phyloP scores from a whole-genome alignment of 2,113 vertebrate genomes.

The Crotalus helleri region DNA sequence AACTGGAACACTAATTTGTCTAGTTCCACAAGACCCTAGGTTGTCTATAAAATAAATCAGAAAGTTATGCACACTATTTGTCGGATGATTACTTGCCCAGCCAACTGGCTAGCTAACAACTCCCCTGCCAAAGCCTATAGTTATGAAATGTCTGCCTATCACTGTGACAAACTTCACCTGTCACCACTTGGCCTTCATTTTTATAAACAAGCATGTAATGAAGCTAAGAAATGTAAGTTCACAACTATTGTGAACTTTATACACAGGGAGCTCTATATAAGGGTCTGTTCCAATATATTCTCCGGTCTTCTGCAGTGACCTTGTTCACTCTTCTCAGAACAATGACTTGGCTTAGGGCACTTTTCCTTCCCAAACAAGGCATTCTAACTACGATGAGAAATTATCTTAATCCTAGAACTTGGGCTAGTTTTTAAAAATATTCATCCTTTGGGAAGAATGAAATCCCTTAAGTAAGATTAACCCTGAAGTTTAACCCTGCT shows the following conservation, averaged over 20 bases:
- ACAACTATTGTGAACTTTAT: background rate
- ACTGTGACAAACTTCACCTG: background rate
- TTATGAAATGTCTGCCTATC: background rate
- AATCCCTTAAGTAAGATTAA: background rate
- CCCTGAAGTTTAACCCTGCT: background rate
- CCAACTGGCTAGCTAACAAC: conserved; percentile 34
- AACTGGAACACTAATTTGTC: background rate
- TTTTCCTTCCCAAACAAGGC: background rate
- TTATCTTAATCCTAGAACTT: background rate
- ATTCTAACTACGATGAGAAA: background rate
- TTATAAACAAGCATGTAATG: background rate
- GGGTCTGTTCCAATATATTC: background rate
- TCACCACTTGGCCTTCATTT: background rate
- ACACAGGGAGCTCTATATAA: background rate
- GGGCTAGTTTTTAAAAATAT: conserved; percentile 4
- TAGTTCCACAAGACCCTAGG: background rate
- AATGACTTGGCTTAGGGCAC: background rate
- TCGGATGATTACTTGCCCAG: conserved; percentile 14
- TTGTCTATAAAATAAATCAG: conserved; percentile 22
- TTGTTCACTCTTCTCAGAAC: conserved; percentile 4
- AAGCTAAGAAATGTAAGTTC: background rate
- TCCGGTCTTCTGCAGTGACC: background rate
- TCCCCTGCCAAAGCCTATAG: background rate
- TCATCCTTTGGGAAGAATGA: background rate
- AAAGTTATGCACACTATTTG: conserved; percentile 21